Evolutionary conservation across 2,797 vertebrate species (phyloP).

Genomic region (Siniperca obscura): DNA sequence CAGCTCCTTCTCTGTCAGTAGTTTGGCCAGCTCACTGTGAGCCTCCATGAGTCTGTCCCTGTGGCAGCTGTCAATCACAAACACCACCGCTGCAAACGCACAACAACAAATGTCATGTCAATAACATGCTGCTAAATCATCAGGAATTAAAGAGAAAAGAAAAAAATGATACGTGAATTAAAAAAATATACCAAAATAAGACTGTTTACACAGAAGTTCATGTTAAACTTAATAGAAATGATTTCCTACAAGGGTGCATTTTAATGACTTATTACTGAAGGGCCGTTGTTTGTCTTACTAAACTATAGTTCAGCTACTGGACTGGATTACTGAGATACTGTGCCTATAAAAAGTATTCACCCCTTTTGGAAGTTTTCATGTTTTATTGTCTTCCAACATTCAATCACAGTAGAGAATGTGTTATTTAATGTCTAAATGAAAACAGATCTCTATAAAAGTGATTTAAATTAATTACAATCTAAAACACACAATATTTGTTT

Average conservation of each 20-base stretch:
- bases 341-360: neutral
- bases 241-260: no score
- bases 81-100: constrained; percentile 91
- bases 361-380: no score
- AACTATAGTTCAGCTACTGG: neutral
- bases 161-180: no score
- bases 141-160: neutral
- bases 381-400: no score
- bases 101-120: neutral
- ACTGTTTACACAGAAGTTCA: no score
- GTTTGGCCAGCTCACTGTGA: constrained; percentile 96
- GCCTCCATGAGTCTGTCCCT: constrained; percentile 96
- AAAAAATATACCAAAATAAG: no score
- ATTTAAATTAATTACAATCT: no score
- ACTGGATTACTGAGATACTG: neutral
- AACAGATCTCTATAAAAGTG: no score
- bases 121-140: neutral
- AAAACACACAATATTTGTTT: no score
- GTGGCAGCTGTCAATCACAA: constrained; percentile 98
- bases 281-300: neutral
- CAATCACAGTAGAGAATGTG: no score
- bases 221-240: no score
- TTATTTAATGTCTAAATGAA: no score
- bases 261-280: neutral
- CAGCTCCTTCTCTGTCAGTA: constrained; percentile 97